Evolutionary conservation across 2,797 vertebrate species (phyloP), one percentile per base, ranked within the genome.

Genomic region (Notolabrus celidotus): DNA sequence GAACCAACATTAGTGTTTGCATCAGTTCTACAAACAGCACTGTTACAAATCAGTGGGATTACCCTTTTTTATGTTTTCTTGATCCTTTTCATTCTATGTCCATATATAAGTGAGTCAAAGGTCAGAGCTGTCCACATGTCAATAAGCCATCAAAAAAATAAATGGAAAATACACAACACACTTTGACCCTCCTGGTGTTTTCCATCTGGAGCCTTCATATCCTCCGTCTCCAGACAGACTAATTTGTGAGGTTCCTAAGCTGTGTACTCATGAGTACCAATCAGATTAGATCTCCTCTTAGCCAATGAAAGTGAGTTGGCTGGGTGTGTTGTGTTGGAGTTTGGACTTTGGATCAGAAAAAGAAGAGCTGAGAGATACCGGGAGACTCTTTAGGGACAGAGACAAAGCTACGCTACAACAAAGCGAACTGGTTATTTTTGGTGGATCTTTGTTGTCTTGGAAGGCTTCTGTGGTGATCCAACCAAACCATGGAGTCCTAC

Each of bases 241-340:
- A 62, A 46, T 47, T 71, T 60, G 9, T 54, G 19, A 72, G 71
- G 63, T 66, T 36, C 58, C 45, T 58, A 14, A 53, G 59, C 76
- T 83, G 67, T 79, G 62, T 63, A 20, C 54, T 65, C 43, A 70
- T 47, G 27, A 45, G 67, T 75, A 52, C 82, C 84, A 84, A 74
- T 85, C 76, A 90, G 67, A 77, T 79, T 43, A 73, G 74, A 79
- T 77, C 80, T 73, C 53, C 54, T 66, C 25, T 3, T 10, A 61
- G 71, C 93, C 92, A 92, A 93, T 94, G 41, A 42, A 19, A 45
- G 53, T 46, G 42, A 67, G 70, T 53, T 72, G 70, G 49, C 80
- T 88, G 88, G 90, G 85, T 90, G 89, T 93, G 92, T 83, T 91
- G 86, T 57, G 93, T 92, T 94, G 94, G 93, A 94, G 89, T 91